A percentile compares a stretch with the other conserved stretches of the same genome.
Conservation (phyloP, 2,113 vertebrate species). For the Spilogale gracilis region DNA sequence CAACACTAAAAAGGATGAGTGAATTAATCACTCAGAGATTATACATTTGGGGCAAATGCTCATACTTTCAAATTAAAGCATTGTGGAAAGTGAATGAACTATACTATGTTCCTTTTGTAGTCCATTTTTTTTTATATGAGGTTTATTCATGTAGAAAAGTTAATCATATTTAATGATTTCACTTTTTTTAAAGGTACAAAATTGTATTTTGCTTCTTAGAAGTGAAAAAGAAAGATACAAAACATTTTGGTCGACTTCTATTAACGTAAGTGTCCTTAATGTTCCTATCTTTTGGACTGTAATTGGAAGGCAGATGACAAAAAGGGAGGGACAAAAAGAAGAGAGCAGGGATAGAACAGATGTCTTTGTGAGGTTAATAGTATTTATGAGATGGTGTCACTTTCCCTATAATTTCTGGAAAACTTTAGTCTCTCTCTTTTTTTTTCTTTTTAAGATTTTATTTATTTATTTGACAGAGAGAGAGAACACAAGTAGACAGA, state of each 20-base stretch:
- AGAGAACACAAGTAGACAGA: too few relatives aligned
- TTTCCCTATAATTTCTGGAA: neutral
- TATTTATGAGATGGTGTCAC: neutral
- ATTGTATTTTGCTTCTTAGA: neutral
- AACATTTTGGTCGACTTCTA: neutral
- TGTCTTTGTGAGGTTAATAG: neutral
- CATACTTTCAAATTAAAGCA: constrained; percentile 4
- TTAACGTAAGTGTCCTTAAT: neutral
- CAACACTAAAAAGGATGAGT: neutral
- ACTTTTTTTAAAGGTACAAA: neutral
- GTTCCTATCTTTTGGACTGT: neutral
- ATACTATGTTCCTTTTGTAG: neutral
- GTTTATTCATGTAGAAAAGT: constrained; percentile 14
- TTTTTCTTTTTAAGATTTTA: too few relatives aligned
- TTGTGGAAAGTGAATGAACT: neutral
- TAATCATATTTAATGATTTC: neutral
- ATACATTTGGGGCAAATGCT: neutral
- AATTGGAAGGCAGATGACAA: neutral
- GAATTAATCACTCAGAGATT: neutral
- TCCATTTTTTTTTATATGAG: neutral
- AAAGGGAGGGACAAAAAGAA: neutral
- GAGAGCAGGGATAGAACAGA: neutral
- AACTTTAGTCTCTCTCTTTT: neutral
- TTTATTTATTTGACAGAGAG: too few relatives aligned
- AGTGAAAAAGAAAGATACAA: neutral